Conservation (phyloP, 2,113 vertebrate species). For the Vireo altiloquus region DNA sequence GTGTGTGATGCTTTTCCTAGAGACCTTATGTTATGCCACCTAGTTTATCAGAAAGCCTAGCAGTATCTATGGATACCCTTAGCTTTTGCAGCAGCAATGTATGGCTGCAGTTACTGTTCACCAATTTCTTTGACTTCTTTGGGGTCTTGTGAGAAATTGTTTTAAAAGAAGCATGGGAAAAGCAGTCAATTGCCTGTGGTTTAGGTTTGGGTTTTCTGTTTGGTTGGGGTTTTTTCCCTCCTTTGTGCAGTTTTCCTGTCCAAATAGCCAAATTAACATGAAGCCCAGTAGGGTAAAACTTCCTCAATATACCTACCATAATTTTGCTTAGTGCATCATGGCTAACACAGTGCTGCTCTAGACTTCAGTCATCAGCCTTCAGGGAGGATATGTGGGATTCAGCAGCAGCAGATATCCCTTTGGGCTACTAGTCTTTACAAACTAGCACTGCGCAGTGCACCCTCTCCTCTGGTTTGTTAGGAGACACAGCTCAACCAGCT, state of each 20-base stretch:
- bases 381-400: not conserved
- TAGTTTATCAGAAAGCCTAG: not conserved
- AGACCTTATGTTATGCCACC: not conserved
- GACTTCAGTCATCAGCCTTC: not conserved
- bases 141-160: not conserved
- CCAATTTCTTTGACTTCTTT: not conserved
- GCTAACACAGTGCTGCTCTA: not conserved
- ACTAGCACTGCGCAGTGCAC: not conserved
- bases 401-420: not conserved
- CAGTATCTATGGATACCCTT: not conserved
- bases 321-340: not conserved
- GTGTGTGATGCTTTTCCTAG: not conserved
- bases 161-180: not conserved
- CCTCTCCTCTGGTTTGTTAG: not conserved
- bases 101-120: not conserved
- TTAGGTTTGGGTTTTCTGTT: not conserved
- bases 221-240: not conserved
- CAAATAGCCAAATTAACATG: not conserved
- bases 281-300: not conserved
- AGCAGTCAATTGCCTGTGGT: not conserved
- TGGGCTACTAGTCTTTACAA: not conserved
- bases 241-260: not conserved
- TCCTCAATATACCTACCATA: not conserved
- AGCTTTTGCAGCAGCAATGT: not conserved
- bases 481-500: not conserved